Evolutionary conservation across 2,113 vertebrate species (phyloP).

Genomic region (Lathamus discolor): DNA sequence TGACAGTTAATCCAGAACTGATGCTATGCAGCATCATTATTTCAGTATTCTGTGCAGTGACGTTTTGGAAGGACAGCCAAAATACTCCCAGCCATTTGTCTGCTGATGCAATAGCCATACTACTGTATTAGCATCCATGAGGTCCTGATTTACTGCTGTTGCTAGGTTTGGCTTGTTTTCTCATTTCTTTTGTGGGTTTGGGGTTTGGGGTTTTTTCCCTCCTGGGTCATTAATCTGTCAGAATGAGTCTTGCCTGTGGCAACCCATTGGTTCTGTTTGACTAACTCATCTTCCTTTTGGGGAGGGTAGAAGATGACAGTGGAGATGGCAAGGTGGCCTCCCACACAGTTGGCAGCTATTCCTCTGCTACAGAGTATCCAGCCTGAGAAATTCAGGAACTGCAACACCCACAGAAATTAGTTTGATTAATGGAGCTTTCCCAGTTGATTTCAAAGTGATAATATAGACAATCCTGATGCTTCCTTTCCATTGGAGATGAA

Average conservation of each 20-base stretch:
- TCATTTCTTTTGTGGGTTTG: not conserved
- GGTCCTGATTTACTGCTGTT: not conserved
- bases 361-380: conserved; percentile 30
- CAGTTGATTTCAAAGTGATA: not conserved
- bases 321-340: not conserved
- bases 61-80: not conserved
- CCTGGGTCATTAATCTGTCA: conserved; percentile 37
- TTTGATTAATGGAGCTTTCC: conserved; percentile 23
- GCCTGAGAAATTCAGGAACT: conserved; percentile 15
- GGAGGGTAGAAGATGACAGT: not conserved
- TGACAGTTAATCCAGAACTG: not conserved
- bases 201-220: not conserved
- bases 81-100: not conserved
- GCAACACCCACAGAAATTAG: conserved; percentile 21
- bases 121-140: not conserved
- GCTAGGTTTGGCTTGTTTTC: not conserved
- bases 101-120: not conserved
- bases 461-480: not conserved
- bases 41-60: not conserved
- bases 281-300: not conserved
- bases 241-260: not conserved
- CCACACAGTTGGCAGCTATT: not conserved
- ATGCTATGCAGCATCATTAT: not conserved
- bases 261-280: not conserved
- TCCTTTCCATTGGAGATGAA: not conserved